Base-by-base conservation (phyloP, 23 tunicate genomes). In the Trididemnum clinides region DNA sequence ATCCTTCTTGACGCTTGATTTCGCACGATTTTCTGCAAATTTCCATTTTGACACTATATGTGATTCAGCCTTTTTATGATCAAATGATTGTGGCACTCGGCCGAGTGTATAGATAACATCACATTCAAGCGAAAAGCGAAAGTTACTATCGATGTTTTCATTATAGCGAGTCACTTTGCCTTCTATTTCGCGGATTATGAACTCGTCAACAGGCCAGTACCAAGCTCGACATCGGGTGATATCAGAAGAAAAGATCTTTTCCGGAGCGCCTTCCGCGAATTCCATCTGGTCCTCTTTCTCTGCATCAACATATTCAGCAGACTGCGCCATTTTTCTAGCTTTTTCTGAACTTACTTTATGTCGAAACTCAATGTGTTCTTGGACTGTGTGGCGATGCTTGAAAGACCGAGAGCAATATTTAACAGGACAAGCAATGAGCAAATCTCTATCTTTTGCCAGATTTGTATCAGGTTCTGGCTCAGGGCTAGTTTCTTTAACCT, bases 151-250 rank as follows among this genome's bases (percentile, higher is more conserved):
- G 33, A 73, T 27, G 28, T 39, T 57, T 38, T 44, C 39, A 31
- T 33, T 38, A 27, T 2, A 34, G 1, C 44, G 5, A 4, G 33
- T 18, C 0, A 4, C 31, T 59, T n/a, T 30, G 22, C 28, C 51
- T 33, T 69, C 49, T 0, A 54, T 21, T 0, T 90, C 95, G 78
- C 54, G 74, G 31, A 26, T 58, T 20, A 90, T 28, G 35, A 84
- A 90, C 1, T 80, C 95, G 69, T 90, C 95, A 32, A 90, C 82
- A 23, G 37, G 23, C 82, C 84, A 80, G 49, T 84, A 90, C 95
- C 95, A 90, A 23, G 85, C 88, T 58, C 80, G 50, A 1, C 89
- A 69, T 1, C 33, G 57, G 0, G 34, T 26, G 20, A 90, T 84
- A 7, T 25, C 28, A 33, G 51, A 54, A 21, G 18, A 15, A 22